These are phyloP conservation scores for Blastobasis lacticolella DNA, from an alignment of 2,888 invertebrate species.

Conservation along the genomic window DNA sequence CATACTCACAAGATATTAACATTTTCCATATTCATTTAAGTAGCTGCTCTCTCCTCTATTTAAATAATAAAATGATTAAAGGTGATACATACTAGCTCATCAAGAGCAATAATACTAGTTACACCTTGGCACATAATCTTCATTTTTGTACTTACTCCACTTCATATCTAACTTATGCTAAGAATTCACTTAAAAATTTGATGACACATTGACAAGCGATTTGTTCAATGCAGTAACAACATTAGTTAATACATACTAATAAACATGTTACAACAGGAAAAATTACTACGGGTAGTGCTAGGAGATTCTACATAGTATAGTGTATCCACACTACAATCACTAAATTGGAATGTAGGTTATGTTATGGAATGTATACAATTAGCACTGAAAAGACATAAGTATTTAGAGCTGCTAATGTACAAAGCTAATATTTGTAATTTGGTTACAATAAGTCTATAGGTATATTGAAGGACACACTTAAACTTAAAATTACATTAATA, in stretches of 20 bases:
- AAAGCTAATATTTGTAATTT: not conserved
- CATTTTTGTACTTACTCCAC: constrained; percentile 8
- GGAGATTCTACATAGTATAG: too few relatives aligned
- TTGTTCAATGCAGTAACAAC: too few relatives aligned
- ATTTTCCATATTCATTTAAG: not conserved
- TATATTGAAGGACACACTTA: not conserved
- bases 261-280: too few relatives aligned
- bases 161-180: constrained; percentile 1
- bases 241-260: too few relatives aligned
- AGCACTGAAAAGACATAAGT: constrained; percentile 2
- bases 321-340: too few relatives aligned
- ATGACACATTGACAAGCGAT: too few relatives aligned
- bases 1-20: constrained; percentile 1
- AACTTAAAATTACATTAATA: not conserved
- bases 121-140: constrained; percentile 8
- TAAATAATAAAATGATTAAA: too few relatives aligned
- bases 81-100: too few relatives aligned
- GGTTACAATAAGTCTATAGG: not conserved
- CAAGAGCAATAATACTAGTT: not conserved
- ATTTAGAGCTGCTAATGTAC: not conserved
- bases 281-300: too few relatives aligned
- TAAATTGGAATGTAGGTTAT: too few relatives aligned
- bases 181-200: not conserved
- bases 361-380: constrained; percentile 3
- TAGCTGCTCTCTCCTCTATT: too few relatives aligned